Base-by-base conservation (phyloP, 1,140 invertebrate species). In the Hycleus cichorii region DNA sequence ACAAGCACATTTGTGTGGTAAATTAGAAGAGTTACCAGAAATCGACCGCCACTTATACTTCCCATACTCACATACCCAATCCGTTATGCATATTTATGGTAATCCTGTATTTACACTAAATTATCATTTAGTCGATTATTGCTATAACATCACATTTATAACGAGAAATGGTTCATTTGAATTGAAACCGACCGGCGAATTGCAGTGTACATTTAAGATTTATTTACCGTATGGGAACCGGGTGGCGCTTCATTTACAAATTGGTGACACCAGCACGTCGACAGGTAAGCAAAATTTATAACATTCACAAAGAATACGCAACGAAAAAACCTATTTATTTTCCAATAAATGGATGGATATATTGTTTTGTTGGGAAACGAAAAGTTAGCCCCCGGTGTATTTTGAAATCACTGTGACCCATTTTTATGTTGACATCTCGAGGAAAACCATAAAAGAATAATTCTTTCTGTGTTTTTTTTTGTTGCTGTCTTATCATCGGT, bases 141-240 rank as follows among this genome's bases (percentile, higher is more conserved):
- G 83, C 59, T 83, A 84, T 65, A 81, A 84, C 69, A 75, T 84
- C 42, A 80, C 81, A 3, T 76, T 83, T 51, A 76, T 77, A 44
- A 72, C 71, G n/a, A 75, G 74, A 55, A 83, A 83, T 72, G 81
- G 79, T 62, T 79, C 80, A 57, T 80, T 82, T 70, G 78, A 80
- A 64, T 70, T 84, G 51, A 74, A 77, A 52, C 79, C 81, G 4
- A 74, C 75, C 0, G 67, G 70, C 3, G 77, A 77, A 39, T 66
- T 84, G 4, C 72, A 77, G 46, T 86, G 84, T 66, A 81, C 81
- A 11, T 85, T 83, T 69, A 75, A 76, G 59, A 80, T 86, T 46
- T 80, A 82, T 57, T 65, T 85, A 48, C 83, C 84, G 0, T 84
- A 82, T 67, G 84, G 84, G 2, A 80, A 83, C 68, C 66, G 78